A percentile compares a stretch with the other conserved stretches of the same genome.
phyloP scores from a whole-genome alignment of 1,140 invertebrate species.

The Calliphora vicina region DNA sequence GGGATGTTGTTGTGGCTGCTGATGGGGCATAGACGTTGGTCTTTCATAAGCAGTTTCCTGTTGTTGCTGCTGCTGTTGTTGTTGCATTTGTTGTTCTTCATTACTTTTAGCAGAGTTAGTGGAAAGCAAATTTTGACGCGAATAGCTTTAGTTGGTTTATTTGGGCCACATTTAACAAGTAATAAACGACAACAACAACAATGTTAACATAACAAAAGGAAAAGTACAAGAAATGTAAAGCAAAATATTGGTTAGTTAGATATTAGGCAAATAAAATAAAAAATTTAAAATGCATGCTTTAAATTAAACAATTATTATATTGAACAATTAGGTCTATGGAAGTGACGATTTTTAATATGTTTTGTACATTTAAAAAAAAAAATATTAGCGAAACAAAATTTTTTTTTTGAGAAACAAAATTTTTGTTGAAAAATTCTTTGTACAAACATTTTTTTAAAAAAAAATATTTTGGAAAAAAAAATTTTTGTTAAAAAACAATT shows the following conservation, averaged over 20 bases:
- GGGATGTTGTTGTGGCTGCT: constrained; percentile 40
- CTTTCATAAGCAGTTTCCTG: constrained; percentile 18
- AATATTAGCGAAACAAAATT: too few relatives aligned
- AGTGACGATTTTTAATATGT: too few relatives aligned
- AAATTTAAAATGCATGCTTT: background rate
- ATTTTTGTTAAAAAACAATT: too few relatives aligned
- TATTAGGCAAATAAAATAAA: background rate
- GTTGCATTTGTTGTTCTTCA: constrained; percentile 63
- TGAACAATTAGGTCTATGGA: too few relatives aligned
- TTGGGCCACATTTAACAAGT: constrained; percentile 45
- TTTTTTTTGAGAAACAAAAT: too few relatives aligned
- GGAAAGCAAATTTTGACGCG: constrained; percentile 85
- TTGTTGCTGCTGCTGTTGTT: constrained; percentile 44
- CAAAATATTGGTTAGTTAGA: background rate
- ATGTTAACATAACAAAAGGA: background rate
- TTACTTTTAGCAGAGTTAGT: constrained; percentile 71
- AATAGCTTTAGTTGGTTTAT: constrained; percentile 70
- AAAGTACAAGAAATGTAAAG: background rate
- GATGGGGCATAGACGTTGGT: constrained; percentile 38
- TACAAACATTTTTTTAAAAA: too few relatives aligned
- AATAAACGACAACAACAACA: background rate
- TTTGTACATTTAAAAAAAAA: too few relatives aligned
- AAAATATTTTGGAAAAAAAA: too few relatives aligned
- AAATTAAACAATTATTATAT: background rate
- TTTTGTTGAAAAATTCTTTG: too few relatives aligned